Evolutionary conservation across 2,113 vertebrate genomes (phyloP).

Genomic region (Gallinago jamesoni): DNA sequence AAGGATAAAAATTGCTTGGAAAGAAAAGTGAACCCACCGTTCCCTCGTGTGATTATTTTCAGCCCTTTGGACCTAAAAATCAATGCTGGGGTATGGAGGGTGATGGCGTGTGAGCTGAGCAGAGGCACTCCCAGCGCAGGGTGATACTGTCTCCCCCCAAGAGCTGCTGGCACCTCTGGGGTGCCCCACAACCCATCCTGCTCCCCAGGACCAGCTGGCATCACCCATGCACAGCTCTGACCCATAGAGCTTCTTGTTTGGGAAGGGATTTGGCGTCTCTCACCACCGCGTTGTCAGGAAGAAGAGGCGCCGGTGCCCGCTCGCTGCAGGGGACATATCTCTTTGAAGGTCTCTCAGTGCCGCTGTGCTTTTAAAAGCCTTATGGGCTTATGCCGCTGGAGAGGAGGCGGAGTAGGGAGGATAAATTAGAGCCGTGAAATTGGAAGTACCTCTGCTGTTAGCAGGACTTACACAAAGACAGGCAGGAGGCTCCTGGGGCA

Average conservation of each 20-base stretch:
- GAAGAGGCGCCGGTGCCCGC: rapidly evolving
- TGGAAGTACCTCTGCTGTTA: neutral
- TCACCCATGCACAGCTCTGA: neutral
- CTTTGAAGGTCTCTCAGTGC: neutral
- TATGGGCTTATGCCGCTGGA: neutral
- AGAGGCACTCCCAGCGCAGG: neutral
- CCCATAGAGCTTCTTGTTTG: rapidly evolving
- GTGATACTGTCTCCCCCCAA: neutral
- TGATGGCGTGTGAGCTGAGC: neutral
- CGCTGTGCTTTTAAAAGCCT: neutral
- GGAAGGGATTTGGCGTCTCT: neutral
- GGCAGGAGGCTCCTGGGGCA: rapidly evolving
- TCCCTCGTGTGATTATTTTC: neutral
- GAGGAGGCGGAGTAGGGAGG: neutral
- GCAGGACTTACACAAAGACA: neutral
- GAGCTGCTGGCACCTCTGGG: neutral
- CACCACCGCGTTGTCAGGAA: neutral
- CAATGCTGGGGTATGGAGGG: neutral
- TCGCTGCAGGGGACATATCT: rapidly evolving
- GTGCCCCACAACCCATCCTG: neutral
- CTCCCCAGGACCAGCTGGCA: neutral
- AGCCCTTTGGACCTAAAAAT: neutral
- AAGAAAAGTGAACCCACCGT: neutral
- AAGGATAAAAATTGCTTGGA: neutral
- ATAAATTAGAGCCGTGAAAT: neutral